phyloP scores from a whole-genome alignment of 2,797 vertebrate species.

The Chromis chromis region DNA sequence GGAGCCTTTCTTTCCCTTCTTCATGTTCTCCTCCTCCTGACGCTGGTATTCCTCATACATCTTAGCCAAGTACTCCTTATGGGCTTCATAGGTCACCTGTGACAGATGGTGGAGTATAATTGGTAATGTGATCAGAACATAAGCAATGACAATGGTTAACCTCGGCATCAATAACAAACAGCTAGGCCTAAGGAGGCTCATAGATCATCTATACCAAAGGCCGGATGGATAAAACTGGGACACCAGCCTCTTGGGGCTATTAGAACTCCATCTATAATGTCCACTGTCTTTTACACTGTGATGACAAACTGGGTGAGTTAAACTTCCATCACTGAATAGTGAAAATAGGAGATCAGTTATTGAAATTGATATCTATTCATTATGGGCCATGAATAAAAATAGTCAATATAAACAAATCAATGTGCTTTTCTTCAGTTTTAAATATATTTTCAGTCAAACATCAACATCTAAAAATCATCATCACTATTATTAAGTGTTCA shows the following conservation, averaged over 20 bases:
- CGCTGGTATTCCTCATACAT: constrained; percentile 99
- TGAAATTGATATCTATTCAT: constrained; percentile 67
- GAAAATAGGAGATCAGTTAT: constrained; percentile 10
- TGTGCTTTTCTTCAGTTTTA: not conserved
- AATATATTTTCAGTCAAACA: not conserved
- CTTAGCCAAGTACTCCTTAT: constrained; percentile 98
- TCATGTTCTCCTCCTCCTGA: constrained; percentile 99
- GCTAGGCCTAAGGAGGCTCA: constrained; percentile 13
- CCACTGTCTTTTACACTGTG: not conserved
- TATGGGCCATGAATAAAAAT: constrained; percentile 62
- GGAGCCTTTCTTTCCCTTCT: constrained; percentile 97
- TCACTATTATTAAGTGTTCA: not conserved
- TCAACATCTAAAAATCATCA: constrained; percentile 5
- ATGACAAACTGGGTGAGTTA: constrained; percentile 4
- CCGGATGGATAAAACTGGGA: constrained; percentile 48
- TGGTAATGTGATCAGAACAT: constrained; percentile 39
- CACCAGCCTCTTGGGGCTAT: constrained; percentile 32
- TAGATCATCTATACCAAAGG: constrained; percentile 42
- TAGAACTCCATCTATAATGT: constrained; percentile 46
- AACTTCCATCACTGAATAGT: constrained; percentile 10
- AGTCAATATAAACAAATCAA: constrained; percentile 20
- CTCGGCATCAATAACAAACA: constrained; percentile 44
- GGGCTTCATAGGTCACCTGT: constrained; percentile 98
- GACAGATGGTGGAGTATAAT: constrained; percentile 34
- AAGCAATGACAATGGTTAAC: constrained; percentile 30